A percentile compares a stretch with the other conserved stretches of the same genome.
Conservation (phyloP, 2,113 vertebrate genomes). For the Trinectes maculatus region DNA sequence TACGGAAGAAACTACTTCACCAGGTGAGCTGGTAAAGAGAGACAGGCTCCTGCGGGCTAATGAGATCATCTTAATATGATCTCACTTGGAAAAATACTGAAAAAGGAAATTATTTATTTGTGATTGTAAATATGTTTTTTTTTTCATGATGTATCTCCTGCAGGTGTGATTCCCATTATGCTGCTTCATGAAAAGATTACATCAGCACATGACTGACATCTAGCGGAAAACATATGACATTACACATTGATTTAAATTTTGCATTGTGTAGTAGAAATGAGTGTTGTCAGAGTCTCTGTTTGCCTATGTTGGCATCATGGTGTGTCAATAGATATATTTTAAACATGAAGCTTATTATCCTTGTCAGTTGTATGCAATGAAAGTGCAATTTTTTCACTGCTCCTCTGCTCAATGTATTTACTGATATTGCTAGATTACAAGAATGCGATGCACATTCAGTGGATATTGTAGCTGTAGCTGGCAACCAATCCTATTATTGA, state of each 20-base stretch:
- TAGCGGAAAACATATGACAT: conserved; percentile 35
- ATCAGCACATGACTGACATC: conserved; percentile 47
- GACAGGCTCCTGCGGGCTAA: not conserved
- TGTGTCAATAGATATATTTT: not conserved
- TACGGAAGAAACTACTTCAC: conserved; percentile 97
- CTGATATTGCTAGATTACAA: no score
- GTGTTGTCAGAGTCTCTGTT: no score
- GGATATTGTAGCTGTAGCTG: not conserved
- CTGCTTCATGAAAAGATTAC: not conserved
- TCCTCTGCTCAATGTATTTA: no score
- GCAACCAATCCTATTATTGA: not conserved
- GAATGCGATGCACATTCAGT: no score
- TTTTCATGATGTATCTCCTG: not conserved
- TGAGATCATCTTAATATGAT: no score
- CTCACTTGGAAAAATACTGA: no score
- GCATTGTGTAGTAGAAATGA: accelerated
- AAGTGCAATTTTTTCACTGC: no score
- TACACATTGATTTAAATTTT: not conserved
- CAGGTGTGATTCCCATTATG: not conserved
- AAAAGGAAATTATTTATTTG: not conserved
- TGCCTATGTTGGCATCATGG: no score
- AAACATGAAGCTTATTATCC: not conserved
- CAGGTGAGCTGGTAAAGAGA: conserved; percentile 78
- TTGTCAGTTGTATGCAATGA: no score
- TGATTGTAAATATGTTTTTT: no score